Conservation (phyloP, 1,140 invertebrate species). For the Leptinotarsa undecemlineata region DNA sequence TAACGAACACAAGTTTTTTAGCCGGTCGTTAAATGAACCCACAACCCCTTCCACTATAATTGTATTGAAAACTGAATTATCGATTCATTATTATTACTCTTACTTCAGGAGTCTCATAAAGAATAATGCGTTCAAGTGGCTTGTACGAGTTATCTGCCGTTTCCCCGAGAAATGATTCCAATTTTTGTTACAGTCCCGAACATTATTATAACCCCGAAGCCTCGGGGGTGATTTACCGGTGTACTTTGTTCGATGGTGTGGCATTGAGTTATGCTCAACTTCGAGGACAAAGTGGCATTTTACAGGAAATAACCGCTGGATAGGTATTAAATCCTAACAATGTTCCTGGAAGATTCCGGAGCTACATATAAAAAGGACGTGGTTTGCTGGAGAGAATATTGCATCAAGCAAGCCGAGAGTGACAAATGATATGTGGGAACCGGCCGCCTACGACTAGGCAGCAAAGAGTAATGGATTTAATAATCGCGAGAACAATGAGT, state of each 20-base stretch:
- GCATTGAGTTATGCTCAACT: slow-evolving; percentile 23
- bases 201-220: background rate
- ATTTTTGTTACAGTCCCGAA: background rate
- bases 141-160: background rate
- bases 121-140: no score
- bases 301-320: slow-evolving; percentile 14
- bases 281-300: slow-evolving; percentile 14
- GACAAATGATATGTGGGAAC: slow-evolving; percentile 46
- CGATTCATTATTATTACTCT: no score
- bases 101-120: no score
- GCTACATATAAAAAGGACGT: slow-evolving; percentile 10
- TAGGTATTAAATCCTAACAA: slow-evolving; percentile 27
- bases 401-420: slow-evolving; percentile 32
- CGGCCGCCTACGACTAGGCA: slow-evolving; percentile 24
- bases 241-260: slow-evolving; percentile 7
- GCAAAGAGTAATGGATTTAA: slow-evolving; percentile 48
- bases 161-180: background rate
- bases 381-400: slow-evolving; percentile 22
- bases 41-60: no score
- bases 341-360: slow-evolving; percentile 13
- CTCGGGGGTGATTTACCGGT: slow-evolving; percentile 5
- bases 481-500: slow-evolving; percentile 46
- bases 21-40: no score
- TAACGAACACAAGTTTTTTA: no score
- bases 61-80: no score